Base-by-base conservation (phyloP, 2,888 invertebrate genomes). In the Ganaspis brasiliensis region DNA sequence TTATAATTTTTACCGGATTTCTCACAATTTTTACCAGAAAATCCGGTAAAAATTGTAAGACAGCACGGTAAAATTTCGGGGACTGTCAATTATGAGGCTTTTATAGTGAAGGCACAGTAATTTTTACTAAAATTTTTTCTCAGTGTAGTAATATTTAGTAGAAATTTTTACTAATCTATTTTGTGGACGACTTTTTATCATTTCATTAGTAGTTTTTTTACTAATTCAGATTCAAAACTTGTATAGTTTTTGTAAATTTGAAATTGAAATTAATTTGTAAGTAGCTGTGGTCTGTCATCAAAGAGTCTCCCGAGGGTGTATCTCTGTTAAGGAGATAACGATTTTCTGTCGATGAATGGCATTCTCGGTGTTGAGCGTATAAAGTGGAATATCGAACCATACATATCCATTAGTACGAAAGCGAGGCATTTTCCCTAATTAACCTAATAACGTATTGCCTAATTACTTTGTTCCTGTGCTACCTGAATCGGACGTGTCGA, bases 321-420 rank as follows among this genome's bases (percentile, higher is more conserved):
- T 76, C 24, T 79, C 72, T 77, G 76, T 74, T 67, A 35, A 78
- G 73, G 61, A 77, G 78, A 78, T 80, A 80, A 80, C 77, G 80
- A 80, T 80, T 80, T 80, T 80, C 80, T 80, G 80, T 78, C 78
- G 80, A 80, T 77, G 77, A 80, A 80, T 75, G 63, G 56, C 67
- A 55, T 55, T 61, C 74, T 72, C 73, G 71, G 72, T 76, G 49
- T 72, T 59, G 61, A 77, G 70, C 75, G 49, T 72, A 81, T 76
- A 70, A 74, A 79, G 70, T 57, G 74, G 63, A 52, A 67, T 45
- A 73, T 76, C 70, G 61, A 37, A 45, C 73, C 61, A 61, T 45
- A 26, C 45, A 63, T 77, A 77, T 49, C 77, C 63, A 72, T 55
- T 73, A 74, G 73, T 77, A 76, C 77, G 77, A 79, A 79, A 81